Conservation (phyloP, 2,797 vertebrate species). For the Dallia pectoralis region DNA sequence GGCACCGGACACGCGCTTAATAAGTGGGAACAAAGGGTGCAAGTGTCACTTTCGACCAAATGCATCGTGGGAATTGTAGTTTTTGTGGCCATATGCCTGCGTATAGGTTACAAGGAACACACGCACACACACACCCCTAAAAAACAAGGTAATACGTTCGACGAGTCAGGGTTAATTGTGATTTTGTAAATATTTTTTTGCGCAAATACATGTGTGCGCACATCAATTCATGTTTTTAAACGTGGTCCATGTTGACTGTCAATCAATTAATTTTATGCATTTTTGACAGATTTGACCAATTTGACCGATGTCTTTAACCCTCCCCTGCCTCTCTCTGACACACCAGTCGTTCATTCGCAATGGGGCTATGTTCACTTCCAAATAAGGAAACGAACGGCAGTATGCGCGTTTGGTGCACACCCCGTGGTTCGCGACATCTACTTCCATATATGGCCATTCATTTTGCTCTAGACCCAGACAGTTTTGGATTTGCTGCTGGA, state of each 20-base stretch:
- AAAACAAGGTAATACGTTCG: neutral
- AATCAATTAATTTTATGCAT: neutral
- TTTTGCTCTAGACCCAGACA: neutral
- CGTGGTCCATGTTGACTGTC: neutral
- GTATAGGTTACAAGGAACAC: neutral
- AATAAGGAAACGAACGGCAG: neutral
- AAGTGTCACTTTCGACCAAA: conserved; percentile 5
- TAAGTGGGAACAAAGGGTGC: neutral
- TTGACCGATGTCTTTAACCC: neutral
- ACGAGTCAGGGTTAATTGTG: neutral
- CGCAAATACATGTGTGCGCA: neutral
- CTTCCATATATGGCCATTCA: neutral
- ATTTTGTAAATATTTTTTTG: neutral
- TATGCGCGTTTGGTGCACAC: neutral
- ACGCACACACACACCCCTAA: neutral
- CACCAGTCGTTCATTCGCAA: neutral
- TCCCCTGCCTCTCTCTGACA: neutral
- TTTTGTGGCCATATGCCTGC: neutral
- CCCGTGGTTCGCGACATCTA: neutral
- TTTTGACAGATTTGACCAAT: neutral
- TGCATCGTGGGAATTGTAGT: conserved; percentile 11
- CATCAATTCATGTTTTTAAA: neutral
- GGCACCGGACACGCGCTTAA: conserved; percentile 66
- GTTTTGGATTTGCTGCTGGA: neutral
- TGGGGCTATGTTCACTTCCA: conserved; percentile 1